These are phyloP conservation scores for Drosophila nr. perissopoda DNA, from an alignment of 2,888 invertebrate genomes.

Conservation along the genomic window DNA sequence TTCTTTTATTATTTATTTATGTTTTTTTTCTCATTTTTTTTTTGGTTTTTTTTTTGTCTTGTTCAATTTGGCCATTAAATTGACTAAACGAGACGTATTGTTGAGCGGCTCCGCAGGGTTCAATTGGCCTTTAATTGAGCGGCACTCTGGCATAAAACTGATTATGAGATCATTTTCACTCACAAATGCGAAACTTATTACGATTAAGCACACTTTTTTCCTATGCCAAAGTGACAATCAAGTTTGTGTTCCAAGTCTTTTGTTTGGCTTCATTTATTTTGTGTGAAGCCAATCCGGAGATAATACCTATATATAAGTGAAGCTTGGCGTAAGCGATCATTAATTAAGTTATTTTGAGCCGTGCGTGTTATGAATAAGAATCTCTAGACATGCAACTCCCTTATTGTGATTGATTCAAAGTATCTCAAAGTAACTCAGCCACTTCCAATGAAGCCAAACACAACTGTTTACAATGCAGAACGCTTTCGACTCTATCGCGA, in stretches of 20 bases:
- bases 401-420: neutral
- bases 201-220: constrained; percentile 11
- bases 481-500: neutral
- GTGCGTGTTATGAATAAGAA: neutral
- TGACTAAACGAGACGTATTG: constrained; percentile 45
- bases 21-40: neutral
- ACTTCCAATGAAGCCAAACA: neutral
- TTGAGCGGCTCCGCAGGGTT: constrained; percentile 44
- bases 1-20: neutral
- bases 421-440: neutral
- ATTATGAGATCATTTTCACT: constrained; percentile 38
- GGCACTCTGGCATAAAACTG: constrained; percentile 8
- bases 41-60: constrained; percentile 6
- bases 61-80: constrained; percentile 42
- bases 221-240: constrained; percentile 17
- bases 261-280: constrained; percentile 5
- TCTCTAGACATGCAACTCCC: neutral
- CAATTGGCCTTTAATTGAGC: constrained; percentile 55
- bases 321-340: constrained; percentile 10
- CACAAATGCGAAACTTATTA: constrained; percentile 14
- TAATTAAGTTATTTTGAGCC: constrained; percentile 7
- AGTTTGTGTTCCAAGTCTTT: constrained; percentile 45
- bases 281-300: neutral
- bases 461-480: neutral
- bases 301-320: constrained; percentile 11